These are phyloP conservation scores for Heterocephalus glaber DNA, from an alignment of 2,113 vertebrate genomes.

Conservation along the genomic window DNA sequence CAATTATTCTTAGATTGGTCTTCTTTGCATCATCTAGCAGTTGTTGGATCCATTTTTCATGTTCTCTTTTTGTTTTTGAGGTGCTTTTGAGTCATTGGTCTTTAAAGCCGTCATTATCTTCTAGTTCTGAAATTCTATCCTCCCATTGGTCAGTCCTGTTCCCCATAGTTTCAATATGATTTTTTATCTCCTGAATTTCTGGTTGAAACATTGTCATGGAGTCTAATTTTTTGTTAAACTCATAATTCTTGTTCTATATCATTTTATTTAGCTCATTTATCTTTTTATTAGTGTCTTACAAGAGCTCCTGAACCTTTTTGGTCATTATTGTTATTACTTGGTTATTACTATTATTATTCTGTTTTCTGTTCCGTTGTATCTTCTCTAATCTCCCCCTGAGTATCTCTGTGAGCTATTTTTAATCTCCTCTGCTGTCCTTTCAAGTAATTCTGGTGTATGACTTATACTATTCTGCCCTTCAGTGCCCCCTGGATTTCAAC, in stretches of 20 bases:
- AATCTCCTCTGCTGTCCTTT: not conserved
- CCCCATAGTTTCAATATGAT: not conserved
- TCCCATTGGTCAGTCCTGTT: not conserved
- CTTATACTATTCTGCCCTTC: not conserved
- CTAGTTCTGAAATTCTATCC: not conserved
- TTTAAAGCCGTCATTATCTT: not conserved
- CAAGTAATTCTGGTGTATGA: not conserved
- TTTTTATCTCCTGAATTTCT: not conserved
- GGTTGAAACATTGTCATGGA: not conserved
- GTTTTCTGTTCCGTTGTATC: not conserved
- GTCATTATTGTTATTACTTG: too few relatives aligned
- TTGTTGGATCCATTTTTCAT: not conserved
- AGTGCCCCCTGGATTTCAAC: not conserved
- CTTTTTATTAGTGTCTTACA: not conserved
- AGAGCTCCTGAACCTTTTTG: not conserved
- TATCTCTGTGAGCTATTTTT: not conserved
- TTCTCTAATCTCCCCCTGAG: not conserved
- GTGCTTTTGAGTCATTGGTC: not conserved
- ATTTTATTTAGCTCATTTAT: not conserved
- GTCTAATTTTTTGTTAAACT: not conserved
- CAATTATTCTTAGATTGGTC: not conserved
- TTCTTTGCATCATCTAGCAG: not conserved
- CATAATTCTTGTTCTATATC: not conserved
- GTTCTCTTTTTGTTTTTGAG: not conserved
- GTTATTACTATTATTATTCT: too few relatives aligned